Evolutionary conservation across 2,113 vertebrate genomes (phyloP), one percentile per base, ranked within the genome.

Genomic region (Microtus pennsylvanicus): DNA sequence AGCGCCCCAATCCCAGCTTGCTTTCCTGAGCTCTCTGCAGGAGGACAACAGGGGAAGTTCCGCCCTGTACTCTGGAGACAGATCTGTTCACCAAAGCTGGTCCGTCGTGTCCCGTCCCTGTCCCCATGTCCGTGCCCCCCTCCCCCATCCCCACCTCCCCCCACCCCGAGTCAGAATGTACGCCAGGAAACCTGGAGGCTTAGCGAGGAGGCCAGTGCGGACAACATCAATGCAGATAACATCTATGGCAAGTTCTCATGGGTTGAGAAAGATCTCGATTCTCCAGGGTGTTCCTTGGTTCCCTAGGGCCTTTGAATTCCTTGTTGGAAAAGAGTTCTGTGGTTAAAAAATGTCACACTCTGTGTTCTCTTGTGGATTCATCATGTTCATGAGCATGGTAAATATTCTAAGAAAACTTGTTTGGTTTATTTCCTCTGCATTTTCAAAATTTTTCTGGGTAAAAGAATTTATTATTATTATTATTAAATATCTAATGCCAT

Each of bases 91-190:
- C 55, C 5, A 58, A 58, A 58, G 55, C 17, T 19, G 0, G 5
- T 58, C 16, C 4, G 55, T 55, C 4, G 14, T 17, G 55, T 58
- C 55, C 17, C 1, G 55, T 58, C 55, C 55, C 55, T 6, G 55
- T 55, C 55, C 55, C 55, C 55, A 16, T 55, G 13, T 14, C 52
- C 3, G 52, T 55, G 52, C 14, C 52, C 13, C 52, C 42, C 42
- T 5, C 4, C 3, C 4, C 52, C 16, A 3, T 0, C 2, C 14
- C 3, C 42, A 2, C 42, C 2, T 3, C 42, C 42, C 3, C 14
- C 52, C 16, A 3, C 2, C 2, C 14, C 3, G 42, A 0, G 24
- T 55, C 83, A 67, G 94, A 80, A 65, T 86, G 74, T 4, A 38
- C 4, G 21, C 21, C 82, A 61, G 88, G 58, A 14, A 65, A 50